Percentiles rank a stretch among this genome's conserved stretches.
Evolutionary conservation across 2,113 vertebrate genomes (phyloP).

Genomic region (Harpagus bidentatus): DNA sequence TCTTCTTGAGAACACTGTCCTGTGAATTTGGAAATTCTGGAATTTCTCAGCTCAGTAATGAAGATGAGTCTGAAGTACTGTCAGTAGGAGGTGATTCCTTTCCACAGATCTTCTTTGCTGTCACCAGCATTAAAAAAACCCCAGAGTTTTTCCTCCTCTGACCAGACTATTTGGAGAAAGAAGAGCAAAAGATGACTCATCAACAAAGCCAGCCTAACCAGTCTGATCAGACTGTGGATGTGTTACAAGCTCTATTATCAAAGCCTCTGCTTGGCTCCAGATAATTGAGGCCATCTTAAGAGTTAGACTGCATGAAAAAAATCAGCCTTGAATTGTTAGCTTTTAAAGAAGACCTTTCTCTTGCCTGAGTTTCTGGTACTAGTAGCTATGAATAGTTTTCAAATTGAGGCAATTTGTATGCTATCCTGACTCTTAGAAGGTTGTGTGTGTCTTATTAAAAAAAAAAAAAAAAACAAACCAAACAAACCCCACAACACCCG

Average conservation of each 20-base stretch:
- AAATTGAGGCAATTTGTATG: neutral
- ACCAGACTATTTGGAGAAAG: neutral
- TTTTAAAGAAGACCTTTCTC: neutral
- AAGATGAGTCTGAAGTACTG: neutral
- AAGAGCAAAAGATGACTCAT: slow-evolving; percentile 13
- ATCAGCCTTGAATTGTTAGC: neutral
- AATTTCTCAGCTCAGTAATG: neutral
- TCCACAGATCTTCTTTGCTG: neutral
- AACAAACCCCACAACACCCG: no score
- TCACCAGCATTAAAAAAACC: neutral
- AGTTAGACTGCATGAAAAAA: neutral
- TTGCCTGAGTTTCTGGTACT: neutral
- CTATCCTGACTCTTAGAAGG: neutral
- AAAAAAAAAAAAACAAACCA: neutral
- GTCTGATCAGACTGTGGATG: neutral
- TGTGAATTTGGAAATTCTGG: neutral
- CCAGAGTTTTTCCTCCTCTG: neutral
- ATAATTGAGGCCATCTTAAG: neutral
- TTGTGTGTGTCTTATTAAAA: neutral
- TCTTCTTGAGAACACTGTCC: neutral
- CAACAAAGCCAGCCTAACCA: slow-evolving; percentile 3
- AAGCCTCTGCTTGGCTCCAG: neutral
- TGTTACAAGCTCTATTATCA: neutral
- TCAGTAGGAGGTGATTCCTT: neutral
- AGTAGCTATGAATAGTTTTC: neutral